Base-by-base conservation (phyloP, 1,140 invertebrate genomes). In the Matsumurasca onukii region DNA sequence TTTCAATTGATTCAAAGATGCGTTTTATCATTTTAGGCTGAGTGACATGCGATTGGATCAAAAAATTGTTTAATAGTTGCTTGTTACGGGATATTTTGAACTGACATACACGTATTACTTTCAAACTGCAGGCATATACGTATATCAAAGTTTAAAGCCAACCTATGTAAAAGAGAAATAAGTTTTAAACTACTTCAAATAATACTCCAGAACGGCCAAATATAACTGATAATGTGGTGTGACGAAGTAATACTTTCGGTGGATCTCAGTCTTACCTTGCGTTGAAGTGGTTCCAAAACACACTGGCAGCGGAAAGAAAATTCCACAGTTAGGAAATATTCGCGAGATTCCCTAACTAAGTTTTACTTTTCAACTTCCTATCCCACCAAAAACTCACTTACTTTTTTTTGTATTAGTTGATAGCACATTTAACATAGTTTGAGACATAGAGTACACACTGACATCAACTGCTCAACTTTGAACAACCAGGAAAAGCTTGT, bases 211-310 rank as follows among this genome's bases (percentile, higher is more conserved):
- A 67, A 20, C 57, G 49, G 22, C 22, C 13, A 52, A 52, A 39
- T 39, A 5, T 39, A 39, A 39, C 34, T 39, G 34, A 39, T 9
- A 39, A 39, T 39, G 34, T 20, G 12, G 22, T 22, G 49, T 52
- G 49, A 52, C 49, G 49, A 5, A 15, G 34, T 39, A 39, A 39
- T 39, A 39, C 34, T 67, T 5, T 52, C 13, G 49, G 20, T 22
- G 13, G 22, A n/a, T n/a, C 22, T 52, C 49, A 76, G 76, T 87
- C 92, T 95, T 94, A 96, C 93, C 93, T 95, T 87, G 92, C 90
- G 82, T 95, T 95, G 91, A 96, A 95, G 90, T 95, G 92, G 88
- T 93, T 95, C 93, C 93, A 95, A 91, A 95, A 94, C 84, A 94
- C 90, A 92, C 92, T 95, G 71, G 80, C 79, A 80, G 78, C 78